Base-by-base conservation (phyloP, 2,888 invertebrate species). In the Sthenelais limicola region DNA sequence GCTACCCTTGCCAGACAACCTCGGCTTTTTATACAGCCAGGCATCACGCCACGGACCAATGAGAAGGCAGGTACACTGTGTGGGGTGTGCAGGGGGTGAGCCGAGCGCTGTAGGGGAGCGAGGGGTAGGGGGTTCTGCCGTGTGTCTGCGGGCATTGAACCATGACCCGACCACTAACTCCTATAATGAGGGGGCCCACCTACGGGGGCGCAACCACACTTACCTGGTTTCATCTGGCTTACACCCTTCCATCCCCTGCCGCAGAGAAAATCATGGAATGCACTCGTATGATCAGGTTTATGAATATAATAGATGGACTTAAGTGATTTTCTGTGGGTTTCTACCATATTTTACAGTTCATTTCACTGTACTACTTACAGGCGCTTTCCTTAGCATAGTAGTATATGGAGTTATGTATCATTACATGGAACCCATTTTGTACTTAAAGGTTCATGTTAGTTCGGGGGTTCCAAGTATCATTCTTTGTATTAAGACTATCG, bases 181-280 rank as follows among this genome's bases (percentile, higher is more conserved):
- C 32, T 33, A 56, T 56, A 30, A 56, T 56, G 32, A 56, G 28
- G 62, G 38, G 62, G 62, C 21, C 21, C 38, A 24, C n/a, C 5
- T 26, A 12, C 3, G 62, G 62, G 62, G 62, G 62, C 62, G 38
- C 62, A 7, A 24, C 38, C 62, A 35, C 62, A 38, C 38, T 24
- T 43, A n/a, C 62, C 62, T 62, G 21, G 24, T 43, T n/a, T 15
- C 62, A 62, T 43, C 35, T 38, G 38, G 38, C 62, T 26, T 24
- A 18, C 38, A 15, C 62, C 38, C 21, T 43, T 12, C 5, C 62
- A 15, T 1, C 38, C n/a, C 18, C 38, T 21, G 32, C 26, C 26
- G n/a, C n/a, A n/a, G n/a, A n/a, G n/a, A n/a, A n/a, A n/a, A n/a
- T n/a, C n/a, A n/a, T n/a, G n/a, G n/a, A n/a, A n/a, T n/a, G n/a